These are phyloP conservation scores for Heteronetta atricapilla DNA, from an alignment of 2,113 vertebrate species.

Conservation along the genomic window DNA sequence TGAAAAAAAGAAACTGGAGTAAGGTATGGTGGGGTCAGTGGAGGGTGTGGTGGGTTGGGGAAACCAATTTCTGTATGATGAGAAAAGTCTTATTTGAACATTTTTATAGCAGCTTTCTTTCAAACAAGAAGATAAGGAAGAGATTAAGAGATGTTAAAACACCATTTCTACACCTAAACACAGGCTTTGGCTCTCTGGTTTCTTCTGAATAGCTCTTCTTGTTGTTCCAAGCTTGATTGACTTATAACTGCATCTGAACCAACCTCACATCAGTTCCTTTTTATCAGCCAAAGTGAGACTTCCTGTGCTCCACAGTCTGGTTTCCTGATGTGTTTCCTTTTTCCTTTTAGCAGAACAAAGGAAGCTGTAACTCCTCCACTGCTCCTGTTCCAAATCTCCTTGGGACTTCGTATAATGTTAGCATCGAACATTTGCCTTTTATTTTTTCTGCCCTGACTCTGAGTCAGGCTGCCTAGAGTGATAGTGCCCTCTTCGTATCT, in stretches of 20 bases:
- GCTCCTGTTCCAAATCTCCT: constrained; percentile 73
- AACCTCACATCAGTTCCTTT: constrained; percentile 80
- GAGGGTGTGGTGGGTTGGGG: constrained; percentile 41
- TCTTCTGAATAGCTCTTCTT: constrained; percentile 73
- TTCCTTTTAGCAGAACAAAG: constrained; percentile 92
- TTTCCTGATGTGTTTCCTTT: constrained; percentile 98
- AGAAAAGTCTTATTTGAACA: background rate
- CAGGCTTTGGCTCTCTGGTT: constrained; percentile 61
- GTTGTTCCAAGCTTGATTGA: constrained; percentile 83
- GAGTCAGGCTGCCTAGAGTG: background rate
- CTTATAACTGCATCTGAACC: constrained; percentile 84
- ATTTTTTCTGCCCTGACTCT: background rate
- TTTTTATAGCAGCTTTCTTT: background rate
- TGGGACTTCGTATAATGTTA: constrained; percentile 59
- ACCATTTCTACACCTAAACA: background rate
- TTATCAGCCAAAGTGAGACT: constrained; percentile 90
- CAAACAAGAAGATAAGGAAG: constrained; percentile 34
- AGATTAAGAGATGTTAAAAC: constrained; percentile 39
- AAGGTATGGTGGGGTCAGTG: constrained; percentile 25
- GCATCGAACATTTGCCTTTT: constrained; percentile 14
- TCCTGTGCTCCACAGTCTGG: constrained; percentile 92
- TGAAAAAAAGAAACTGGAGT: constrained; percentile 52
- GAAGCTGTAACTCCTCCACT: constrained; percentile 79
- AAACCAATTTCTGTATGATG: background rate
- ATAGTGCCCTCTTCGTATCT: constrained; percentile 10